Evolutionary conservation across 2,113 vertebrate species (phyloP).

Genomic region (Sinocyclocheilus maitianheensis): DNA sequence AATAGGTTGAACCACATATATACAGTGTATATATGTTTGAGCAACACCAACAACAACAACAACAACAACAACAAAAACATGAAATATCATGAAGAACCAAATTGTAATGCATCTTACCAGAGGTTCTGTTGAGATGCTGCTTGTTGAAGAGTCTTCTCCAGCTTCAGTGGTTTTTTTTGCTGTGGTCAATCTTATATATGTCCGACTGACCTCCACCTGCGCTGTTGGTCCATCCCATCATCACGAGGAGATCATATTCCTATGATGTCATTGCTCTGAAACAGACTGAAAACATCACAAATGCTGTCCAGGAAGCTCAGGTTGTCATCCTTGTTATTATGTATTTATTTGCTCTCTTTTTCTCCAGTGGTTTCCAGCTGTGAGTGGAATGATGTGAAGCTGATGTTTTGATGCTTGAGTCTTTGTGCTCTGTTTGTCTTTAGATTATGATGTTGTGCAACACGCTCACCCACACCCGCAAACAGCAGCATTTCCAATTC

Average conservation of each 20-base stretch:
- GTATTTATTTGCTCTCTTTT: background rate
- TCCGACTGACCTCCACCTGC: background rate
- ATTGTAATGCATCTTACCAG: background rate
- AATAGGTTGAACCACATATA: too few relatives aligned
- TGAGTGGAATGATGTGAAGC: background rate
- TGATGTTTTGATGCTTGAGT: background rate
- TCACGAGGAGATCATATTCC: background rate
- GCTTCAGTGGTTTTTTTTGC: background rate
- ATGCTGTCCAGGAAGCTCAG: background rate
- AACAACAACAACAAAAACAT: background rate
- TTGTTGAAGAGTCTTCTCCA: background rate
- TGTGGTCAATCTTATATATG: background rate
- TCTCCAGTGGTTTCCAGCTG: background rate
- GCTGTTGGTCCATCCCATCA: slow-evolving; percentile 1
- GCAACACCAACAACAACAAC: background rate
- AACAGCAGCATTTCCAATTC: slow-evolving; percentile 6
- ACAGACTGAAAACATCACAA: background rate
- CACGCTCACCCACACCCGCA: too few relatives aligned
- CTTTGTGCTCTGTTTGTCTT: slow-evolving; percentile 2
- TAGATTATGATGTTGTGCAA: background rate
- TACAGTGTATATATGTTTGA: too few relatives aligned
- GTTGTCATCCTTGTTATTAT: background rate
- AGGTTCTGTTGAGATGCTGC: background rate
- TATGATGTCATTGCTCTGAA: background rate
- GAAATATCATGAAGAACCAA: background rate